Base-by-base conservation (phyloP, 35 echinoderm and acorn worm species). In the Eucidaris tribuloides region DNA sequence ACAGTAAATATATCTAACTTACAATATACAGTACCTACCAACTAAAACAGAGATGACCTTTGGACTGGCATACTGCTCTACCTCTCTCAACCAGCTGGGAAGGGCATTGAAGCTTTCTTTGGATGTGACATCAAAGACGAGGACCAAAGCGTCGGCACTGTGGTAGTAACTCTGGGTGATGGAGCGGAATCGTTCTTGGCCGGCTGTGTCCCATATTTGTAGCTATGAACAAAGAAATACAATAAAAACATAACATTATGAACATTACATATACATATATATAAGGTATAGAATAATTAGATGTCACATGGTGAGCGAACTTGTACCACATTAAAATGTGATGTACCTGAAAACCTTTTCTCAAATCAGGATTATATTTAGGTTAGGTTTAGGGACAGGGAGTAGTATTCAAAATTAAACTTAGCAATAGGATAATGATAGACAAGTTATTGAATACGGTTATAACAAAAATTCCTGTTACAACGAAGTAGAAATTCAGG, bases 81-180 rank as follows among this genome's bases (percentile, higher is more conserved):
- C 90, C 57, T 98, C 95, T 50, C 92, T 89, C 27, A 98, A 56
- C 95, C 95, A 98, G 18, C 87, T 92, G n/a, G 95, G 95, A 61
- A 98, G 57, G 2, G 90, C 66, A 68, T 92, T 98, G 58, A 93
- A 98, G 81, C 90, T 98, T 58, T 98, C 95, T 66, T 79, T 80
- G 17, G 95, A 92, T 20, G 95, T 98, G 55, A 98, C 90, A 80
- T 98, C 95, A 64, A 93, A 98, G 78, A 98, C 95, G 3, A 98
- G 68, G 1, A 98, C 95, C 17, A 98, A 62, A 20, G 95, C 95
- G 80, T 98, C 95, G 54, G 95, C 95, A 66, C 95, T 98, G 54
- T 93, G 90, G 79, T 98, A 98, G 65, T 98, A 98, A 62, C 95
- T 98, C 83, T 98, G 95, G 40, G 95, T 98, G 41, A 98, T 98